These are phyloP conservation scores for Caenorhabditis becei DNA, from an alignment of 2,888 invertebrate species.

Conservation along the genomic window DNA sequence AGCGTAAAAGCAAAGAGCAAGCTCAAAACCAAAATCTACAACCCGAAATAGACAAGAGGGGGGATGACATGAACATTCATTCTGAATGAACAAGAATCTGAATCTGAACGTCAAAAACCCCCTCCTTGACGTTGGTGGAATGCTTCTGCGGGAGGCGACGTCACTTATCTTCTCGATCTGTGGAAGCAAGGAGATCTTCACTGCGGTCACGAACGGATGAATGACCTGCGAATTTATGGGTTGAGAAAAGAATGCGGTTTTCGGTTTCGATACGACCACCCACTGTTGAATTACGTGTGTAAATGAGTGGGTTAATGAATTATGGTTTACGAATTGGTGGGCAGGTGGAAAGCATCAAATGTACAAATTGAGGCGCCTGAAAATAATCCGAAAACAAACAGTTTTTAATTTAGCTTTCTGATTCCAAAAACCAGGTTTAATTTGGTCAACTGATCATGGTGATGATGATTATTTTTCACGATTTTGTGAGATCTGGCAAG, in stretches of 20 bases:
- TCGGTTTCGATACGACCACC: background rate
- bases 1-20: slow-evolving; percentile 8
- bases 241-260: slow-evolving; percentile 7
- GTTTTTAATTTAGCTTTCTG: background rate
- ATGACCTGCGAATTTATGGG: slow-evolving; percentile 53
- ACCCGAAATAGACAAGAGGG: background rate
- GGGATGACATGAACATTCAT: background rate
- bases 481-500: too few relatives aligned
- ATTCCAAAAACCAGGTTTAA: background rate
- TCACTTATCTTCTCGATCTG: slow-evolving; percentile 38
- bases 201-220: slow-evolving; percentile 34
- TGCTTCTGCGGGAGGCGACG: slow-evolving; percentile 1
- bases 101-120: background rate
- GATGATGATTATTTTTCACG: too few relatives aligned
- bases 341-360: background rate
- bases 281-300: background rate
- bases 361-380: too few relatives aligned
- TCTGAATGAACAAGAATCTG: background rate
- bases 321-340: background rate
- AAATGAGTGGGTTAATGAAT: background rate
- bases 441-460: background rate
- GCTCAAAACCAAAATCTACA: background rate
- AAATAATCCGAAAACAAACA: background rate
- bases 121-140: background rate
- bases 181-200: slow-evolving; percentile 26